phyloP scores from a whole-genome alignment of 30 jellyfish, hydroid and myxozoan genomes.

The Aurelia aurita complex sp. Pacific region DNA sequence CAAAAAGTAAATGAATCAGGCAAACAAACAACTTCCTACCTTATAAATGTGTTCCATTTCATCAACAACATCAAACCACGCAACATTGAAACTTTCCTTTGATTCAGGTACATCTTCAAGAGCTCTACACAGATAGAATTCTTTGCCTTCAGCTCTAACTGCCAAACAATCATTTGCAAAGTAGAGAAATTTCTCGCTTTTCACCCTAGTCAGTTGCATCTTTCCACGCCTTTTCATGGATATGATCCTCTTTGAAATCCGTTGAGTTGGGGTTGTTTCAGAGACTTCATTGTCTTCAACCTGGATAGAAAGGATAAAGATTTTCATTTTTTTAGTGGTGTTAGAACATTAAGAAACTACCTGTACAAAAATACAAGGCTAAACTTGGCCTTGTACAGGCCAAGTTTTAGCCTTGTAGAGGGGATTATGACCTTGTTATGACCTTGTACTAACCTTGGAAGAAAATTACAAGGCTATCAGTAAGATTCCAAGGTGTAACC shows the following conservation, averaged over 20 bases:
- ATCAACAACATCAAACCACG: conserved; percentile 65
- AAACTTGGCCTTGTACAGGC: too few species aligned
- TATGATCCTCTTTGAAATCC: conserved; percentile 53
- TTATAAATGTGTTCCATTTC: conserved; percentile 16
- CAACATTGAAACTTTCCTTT: conserved; percentile 33
- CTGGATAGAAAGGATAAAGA: not conserved
- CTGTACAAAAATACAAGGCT: too few species aligned
- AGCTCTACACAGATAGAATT: conserved; percentile 58
- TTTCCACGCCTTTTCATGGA: conserved; percentile 46
- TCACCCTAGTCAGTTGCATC: conserved; percentile 3
- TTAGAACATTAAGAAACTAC: not conserved
- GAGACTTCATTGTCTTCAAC: not conserved
- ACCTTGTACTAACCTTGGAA: too few species aligned
- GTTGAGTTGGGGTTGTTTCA: not conserved
- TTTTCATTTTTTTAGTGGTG: not conserved
- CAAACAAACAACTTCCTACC: conserved; percentile 10
- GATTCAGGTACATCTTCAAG: conserved; percentile 76
- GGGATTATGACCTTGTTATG: too few species aligned
- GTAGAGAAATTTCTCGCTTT: conserved; percentile 39
- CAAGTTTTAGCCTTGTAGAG: too few species aligned
- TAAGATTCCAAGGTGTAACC: too few species aligned
- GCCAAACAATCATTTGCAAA: conserved; percentile 70
- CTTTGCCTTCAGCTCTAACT: conserved; percentile 63
- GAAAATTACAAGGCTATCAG: too few species aligned
- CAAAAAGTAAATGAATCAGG: too few species aligned